These are phyloP conservation scores for Cricetomys ansorgei DNA, from an alignment of 2,113 vertebrate genomes.

Conservation along the genomic window DNA sequence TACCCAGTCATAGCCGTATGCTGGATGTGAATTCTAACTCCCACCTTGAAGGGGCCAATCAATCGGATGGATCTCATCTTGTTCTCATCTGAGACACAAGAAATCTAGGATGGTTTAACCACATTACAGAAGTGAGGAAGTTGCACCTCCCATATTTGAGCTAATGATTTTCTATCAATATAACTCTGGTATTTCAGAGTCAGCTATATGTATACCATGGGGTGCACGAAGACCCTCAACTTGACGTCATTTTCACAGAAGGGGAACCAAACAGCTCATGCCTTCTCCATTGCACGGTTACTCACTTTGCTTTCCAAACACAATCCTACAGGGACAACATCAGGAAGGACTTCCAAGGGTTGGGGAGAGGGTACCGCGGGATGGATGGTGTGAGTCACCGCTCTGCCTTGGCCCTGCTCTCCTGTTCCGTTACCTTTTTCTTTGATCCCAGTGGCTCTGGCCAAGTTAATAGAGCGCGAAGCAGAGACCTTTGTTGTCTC, in stretches of 20 bases:
- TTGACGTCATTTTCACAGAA: background rate
- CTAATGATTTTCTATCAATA: background rate
- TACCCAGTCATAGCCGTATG: background rate
- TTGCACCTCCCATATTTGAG: background rate
- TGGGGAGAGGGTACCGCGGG: constrained; percentile 34
- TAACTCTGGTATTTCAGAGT: background rate
- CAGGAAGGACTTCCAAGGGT: constrained; percentile 54
- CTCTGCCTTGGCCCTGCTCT: constrained; percentile 68
- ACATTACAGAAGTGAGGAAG: background rate
- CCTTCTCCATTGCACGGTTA: too few species aligned
- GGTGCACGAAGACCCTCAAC: background rate
- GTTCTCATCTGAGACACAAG: background rate
- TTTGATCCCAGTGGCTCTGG: constrained; percentile 73
- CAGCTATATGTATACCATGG: background rate
- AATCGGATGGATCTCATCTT: background rate
- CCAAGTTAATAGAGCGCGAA: constrained; percentile 66
- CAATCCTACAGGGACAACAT: constrained; percentile 35
- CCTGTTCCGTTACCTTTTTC: constrained; percentile 65
- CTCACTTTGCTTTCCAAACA: constrained; percentile 34
- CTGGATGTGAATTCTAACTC: background rate
- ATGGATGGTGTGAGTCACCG: constrained; percentile 64
- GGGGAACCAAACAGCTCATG: background rate
- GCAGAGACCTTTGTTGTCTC: constrained; percentile 64
- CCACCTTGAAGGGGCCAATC: background rate
- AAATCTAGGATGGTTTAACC: background rate